Evolutionary conservation across 2,888 invertebrate species (phyloP), one percentile per base, ranked within the genome.

Genomic region (Rhodophaea formosa): DNA sequence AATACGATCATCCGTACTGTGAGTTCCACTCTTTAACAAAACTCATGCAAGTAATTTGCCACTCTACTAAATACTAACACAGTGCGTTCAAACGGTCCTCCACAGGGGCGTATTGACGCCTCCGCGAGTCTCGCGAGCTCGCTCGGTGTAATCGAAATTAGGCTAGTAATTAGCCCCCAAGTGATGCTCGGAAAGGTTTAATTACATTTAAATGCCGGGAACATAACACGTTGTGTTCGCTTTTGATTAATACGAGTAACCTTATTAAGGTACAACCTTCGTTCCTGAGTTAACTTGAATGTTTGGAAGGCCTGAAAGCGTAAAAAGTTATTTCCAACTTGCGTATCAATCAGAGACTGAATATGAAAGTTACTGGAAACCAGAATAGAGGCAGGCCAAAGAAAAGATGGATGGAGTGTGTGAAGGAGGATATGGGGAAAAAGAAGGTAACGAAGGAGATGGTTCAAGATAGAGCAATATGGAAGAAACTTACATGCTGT

Each of bases 111-210:
- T 79, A 79, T 79, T 84, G 83, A 86, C 84, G 84, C 82, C 80
- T 83, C 75, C 66, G 66, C 46, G 63, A 61, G 62, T 69, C 71
- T 70, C 71, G 68, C 70, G 71, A 75, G 72, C 73, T 75, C 77
- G 80, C 73, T 74, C 77, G 76, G 70, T 74, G 76, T 77, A 80
- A 84, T 81, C 73, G 77, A 83, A 84, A 87, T 86, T 86, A 84
- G 78, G 67, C 69, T 63, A 67, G 70, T 73, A 80, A 84, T 83
- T 80, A 82, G 79, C 79, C 81, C 79, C 75, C 74, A 64, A 79
- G 80, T 78, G 74, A 73, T 78, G 71, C 23, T 67, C 60, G 54
- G 43, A 58, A 53, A 58, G 58, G 67, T 66, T 66, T 72, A 70
- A 74, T 72, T 72, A 71, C 59, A 56, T 59, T 60, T 56, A 68